Conservation (phyloP, 37 sponge, comb jelly and placozoan genomes). For the Cliona cf. orientalis region DNA sequence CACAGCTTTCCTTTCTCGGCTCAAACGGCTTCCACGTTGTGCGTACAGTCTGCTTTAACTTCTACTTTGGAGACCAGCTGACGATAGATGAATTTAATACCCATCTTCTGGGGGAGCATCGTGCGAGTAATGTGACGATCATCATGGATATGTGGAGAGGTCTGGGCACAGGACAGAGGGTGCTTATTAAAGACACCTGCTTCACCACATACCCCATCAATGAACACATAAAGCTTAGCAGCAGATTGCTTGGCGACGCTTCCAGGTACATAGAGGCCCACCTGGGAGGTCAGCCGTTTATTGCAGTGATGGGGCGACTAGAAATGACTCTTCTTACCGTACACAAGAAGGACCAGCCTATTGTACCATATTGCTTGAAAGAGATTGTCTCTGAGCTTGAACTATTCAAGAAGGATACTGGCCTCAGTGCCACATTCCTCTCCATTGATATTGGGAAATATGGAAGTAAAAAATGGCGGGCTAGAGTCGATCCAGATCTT, state of each 20-base stretch:
- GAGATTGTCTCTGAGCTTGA: slow-evolving; percentile 6
- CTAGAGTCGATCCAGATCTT: background rate
- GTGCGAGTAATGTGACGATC: slow-evolving; percentile 12
- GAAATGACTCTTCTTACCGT: slow-evolving; percentile 38
- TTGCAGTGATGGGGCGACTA: slow-evolving; percentile 42
- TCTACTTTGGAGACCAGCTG: slow-evolving; percentile 41
- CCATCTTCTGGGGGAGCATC: slow-evolving; percentile 16
- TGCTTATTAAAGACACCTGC: slow-evolving; percentile 24
- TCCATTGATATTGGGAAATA: slow-evolving; percentile 35
- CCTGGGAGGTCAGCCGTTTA: background rate
- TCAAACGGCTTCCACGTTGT: slow-evolving; percentile 22
- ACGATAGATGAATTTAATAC: slow-evolving; percentile 27
- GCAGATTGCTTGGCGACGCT: slow-evolving; percentile 8
- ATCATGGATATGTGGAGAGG: slow-evolving; percentile 52
- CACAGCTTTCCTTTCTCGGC: slow-evolving; percentile 6
- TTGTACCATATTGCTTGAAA: slow-evolving; percentile 22
- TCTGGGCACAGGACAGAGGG: slow-evolving; percentile 28
- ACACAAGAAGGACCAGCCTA: slow-evolving; percentile 12
- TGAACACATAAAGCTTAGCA: slow-evolving; percentile 25
- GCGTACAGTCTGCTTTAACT: slow-evolving; percentile 32
- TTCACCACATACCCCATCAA: background rate
- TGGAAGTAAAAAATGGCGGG: slow-evolving; percentile 30
- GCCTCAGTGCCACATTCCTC: slow-evolving; percentile 6
- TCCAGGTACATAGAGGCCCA: slow-evolving; percentile 7
- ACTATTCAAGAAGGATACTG: background rate